Evolutionary conservation across 2,113 vertebrate genomes (phyloP).

Genomic region (Syngnathus floridae): DNA sequence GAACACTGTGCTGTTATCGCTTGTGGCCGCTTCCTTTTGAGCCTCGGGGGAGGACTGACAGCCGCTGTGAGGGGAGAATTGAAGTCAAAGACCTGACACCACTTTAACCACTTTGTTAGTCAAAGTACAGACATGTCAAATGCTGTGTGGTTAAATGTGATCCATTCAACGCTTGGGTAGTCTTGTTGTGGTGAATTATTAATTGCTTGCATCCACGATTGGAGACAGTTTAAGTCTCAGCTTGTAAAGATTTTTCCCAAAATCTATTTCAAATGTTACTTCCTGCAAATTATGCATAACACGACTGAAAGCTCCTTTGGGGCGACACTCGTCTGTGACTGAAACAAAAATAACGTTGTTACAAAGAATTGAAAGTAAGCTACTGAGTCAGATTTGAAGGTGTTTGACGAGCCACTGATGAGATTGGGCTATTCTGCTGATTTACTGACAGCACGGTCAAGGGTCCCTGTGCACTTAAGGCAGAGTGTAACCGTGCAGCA

Average conservation of each 20-base stretch:
- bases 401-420: conserved; percentile 20
- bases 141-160: conserved; percentile 25
- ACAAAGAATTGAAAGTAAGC: neutral
- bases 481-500: conserved; percentile 19
- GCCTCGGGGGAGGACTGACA: conserved; percentile 35
- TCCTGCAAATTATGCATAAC: conserved; percentile 1
- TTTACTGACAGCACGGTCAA: conserved; percentile 30
- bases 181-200: conserved; percentile 43
- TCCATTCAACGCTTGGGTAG: conserved; percentile 23
- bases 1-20: conserved; percentile 92
- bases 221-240: conserved; percentile 32
- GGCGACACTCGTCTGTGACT: neutral
- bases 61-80: conserved; percentile 22
- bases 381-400: conserved; percentile 13
- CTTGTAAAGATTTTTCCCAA: conserved; percentile 31
- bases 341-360: neutral
- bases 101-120: neutral
- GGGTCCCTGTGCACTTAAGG: conserved; percentile 32
- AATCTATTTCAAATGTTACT: conserved; percentile 31
- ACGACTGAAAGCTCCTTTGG: neutral
- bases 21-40: conserved; percentile 52
- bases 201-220: conserved; percentile 23
- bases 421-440: conserved; percentile 20
- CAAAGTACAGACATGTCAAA: conserved; percentile 18
- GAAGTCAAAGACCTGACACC: neutral